Conservation (phyloP, 2,888 invertebrate genomes). For the Drosophila limbata region DNA sequence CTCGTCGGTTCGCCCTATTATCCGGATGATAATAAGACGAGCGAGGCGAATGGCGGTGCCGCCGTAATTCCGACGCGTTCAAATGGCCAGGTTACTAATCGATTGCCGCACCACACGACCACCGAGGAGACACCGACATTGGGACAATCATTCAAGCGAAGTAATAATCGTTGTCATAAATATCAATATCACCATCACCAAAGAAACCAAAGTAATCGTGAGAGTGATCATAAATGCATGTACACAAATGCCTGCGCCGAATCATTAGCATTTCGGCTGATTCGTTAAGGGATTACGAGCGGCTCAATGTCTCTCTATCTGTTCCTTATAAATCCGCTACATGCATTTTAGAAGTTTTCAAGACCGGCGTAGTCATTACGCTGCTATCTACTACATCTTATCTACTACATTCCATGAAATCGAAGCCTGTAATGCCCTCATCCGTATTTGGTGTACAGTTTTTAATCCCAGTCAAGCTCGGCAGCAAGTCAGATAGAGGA, state of each 20-base stretch:
- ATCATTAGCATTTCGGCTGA: slow-evolving; percentile 37
- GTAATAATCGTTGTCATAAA: slow-evolving; percentile 47
- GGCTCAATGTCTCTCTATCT: not conserved
- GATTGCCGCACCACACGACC: not conserved
- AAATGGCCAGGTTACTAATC: slow-evolving; percentile 17
- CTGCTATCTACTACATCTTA: not conserved
- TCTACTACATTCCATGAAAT: slow-evolving; percentile 5
- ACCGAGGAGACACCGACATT: slow-evolving; percentile 12
- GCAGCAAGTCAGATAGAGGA: slow-evolving; percentile 34
- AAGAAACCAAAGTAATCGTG: slow-evolving; percentile 47
- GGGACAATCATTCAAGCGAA: slow-evolving; percentile 59
- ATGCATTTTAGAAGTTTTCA: slow-evolving; percentile 30
- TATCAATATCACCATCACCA: slow-evolving; percentile 38
- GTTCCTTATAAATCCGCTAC: slow-evolving; percentile 3
- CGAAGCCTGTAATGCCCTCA: slow-evolving; percentile 1
- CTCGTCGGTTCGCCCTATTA: slow-evolving; percentile 61
- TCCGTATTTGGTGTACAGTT: slow-evolving; percentile 11
- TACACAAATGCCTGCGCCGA: slow-evolving; percentile 32
- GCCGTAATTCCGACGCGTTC: slow-evolving; percentile 12
- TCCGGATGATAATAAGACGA: slow-evolving; percentile 43
- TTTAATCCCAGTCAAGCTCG: slow-evolving; percentile 27
- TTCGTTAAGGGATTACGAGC: slow-evolving; percentile 27
- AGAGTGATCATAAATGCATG: slow-evolving; percentile 39
- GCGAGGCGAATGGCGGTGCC: slow-evolving; percentile 34
- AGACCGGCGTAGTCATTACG: slow-evolving; percentile 18